Base-by-base conservation (phyloP, 2,797 vertebrate species). In the Argya squamiceps region DNA sequence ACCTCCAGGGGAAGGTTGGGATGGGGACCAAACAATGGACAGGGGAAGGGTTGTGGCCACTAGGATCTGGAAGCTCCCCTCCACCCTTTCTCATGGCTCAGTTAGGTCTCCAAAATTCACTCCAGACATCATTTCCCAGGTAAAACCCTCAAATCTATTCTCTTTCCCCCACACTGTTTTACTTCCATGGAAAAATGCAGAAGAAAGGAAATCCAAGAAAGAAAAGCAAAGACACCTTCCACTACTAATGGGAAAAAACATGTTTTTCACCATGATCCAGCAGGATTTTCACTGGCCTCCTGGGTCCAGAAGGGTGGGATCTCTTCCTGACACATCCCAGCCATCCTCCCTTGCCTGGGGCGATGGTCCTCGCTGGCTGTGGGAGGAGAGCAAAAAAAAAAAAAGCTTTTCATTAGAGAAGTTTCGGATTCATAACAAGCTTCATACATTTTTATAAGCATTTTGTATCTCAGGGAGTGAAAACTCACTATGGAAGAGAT, bases 391-490 rank as follows among this genome's bases (percentile, higher is more conserved):
- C 58, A 55, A 32, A n/a, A n/a, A n/a, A n/a, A n/a, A n/a, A n/a
- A n/a, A n/a, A 75, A 85, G 70, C 2, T 84, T 90, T 78, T 68
- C 58, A 46, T 92, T 82, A 91, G 36, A 68, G 63, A 92, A 67
- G 30, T 55, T 68, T 53, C 1, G 0, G 6, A 55, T 75, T 88
- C 50, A 55, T 67, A 55, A 50, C 9, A 79, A 71, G 6, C n/a
- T 53, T 79, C 15, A 12, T 53, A 34, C 21, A 29, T 82, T 79
- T 67, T 62, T 37, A 8, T 34, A 79, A 78, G 34, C 50, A 79
- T 79, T 85, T 85, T 34, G 3, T 41, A 63, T 56, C 50, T 65
- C 43, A 29, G 24, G 37, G 37, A 77, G 47, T 32, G 29, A 6
- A 11, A 64, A 62, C 22, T 19, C 2, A 0, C 29, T 56, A 41